Percentiles rank a stretch among this genome's conserved stretches.
These are phyloP conservation scores for Drosophila novamexicana DNA, from an alignment of 1,140 invertebrate genomes.

Conservation along the genomic window DNA sequence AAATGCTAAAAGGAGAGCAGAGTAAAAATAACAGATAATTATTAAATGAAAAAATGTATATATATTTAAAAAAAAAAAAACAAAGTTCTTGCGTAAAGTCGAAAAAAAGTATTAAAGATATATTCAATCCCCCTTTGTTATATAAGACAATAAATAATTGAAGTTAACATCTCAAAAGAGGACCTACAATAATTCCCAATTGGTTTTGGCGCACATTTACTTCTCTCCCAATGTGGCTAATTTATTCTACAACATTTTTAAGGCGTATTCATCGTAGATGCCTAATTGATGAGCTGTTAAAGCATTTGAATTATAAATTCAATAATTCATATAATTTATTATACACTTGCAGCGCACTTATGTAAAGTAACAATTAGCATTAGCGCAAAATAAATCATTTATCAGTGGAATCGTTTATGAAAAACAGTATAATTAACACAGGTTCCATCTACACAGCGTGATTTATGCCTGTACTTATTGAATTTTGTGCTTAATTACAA, in stretches of 20 bases:
- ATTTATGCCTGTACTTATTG: slow-evolving; percentile 28
- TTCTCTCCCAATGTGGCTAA: neutral
- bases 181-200: neutral
- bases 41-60: too few species aligned
- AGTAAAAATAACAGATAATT: too few species aligned
- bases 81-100: too few species aligned
- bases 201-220: neutral
- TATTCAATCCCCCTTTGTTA: too few species aligned
- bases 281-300: slow-evolving; percentile 15
- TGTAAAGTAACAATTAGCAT: slow-evolving; percentile 22
- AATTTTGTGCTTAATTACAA: neutral
- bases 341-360: neutral
- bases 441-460: neutral
- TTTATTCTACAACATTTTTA: neutral
- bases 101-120: too few species aligned
- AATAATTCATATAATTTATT: slow-evolving; percentile 24
- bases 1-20: too few species aligned
- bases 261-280: neutral
- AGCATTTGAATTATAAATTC: slow-evolving; percentile 1
- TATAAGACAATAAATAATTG: too few species aligned
- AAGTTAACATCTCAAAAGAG: too few species aligned
- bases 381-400: slow-evolving; percentile 31
- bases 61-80: too few species aligned
- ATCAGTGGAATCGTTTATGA: slow-evolving; percentile 38
- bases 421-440: slow-evolving; percentile 1